Conservation (phyloP, 1,140 invertebrate species). For the Drosophila teissieri region DNA sequence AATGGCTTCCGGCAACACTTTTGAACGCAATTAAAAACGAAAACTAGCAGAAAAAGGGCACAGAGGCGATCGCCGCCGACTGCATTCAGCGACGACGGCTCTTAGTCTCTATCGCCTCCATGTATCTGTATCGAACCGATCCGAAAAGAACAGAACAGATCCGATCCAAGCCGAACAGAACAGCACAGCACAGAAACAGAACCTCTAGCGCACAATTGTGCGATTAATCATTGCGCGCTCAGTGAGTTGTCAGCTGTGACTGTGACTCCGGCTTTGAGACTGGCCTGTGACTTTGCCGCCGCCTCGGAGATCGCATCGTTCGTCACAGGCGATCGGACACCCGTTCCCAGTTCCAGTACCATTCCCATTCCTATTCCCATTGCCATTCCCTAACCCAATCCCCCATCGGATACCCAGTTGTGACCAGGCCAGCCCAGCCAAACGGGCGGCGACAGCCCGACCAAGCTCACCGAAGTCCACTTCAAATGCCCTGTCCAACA, state of each 20-base stretch:
- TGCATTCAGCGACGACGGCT: slow-evolving; percentile 4
- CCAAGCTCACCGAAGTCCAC: slow-evolving; percentile 47
- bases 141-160: not conserved
- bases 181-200: not conserved
- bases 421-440: slow-evolving; percentile 44
- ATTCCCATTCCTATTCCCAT: not conserved
- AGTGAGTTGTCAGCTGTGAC: slow-evolving; percentile 81
- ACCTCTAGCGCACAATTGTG: slow-evolving; percentile 70
- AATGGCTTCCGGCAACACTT: slow-evolving; percentile 83
- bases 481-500: slow-evolving; percentile 67
- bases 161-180: not conserved
- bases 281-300: slow-evolving; percentile 50
- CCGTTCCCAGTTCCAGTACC: slow-evolving; percentile 47
- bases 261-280: slow-evolving; percentile 42
- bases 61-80: slow-evolving; percentile 20
- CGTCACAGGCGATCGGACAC: slow-evolving; percentile 82
- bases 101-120: slow-evolving; percentile 29
- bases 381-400: slow-evolving; percentile 4
- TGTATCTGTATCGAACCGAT: slow-evolving; percentile 53
- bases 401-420: slow-evolving; percentile 19
- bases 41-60: slow-evolving; percentile 77
- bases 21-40: slow-evolving; percentile 80
- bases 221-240: slow-evolving; percentile 82
- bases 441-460: slow-evolving; percentile 48
- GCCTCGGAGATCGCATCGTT: slow-evolving; percentile 73